Percentiles rank a stretch among this genome's conserved stretches.
Evolutionary conservation across 2,797 vertebrate species (phyloP).

Genomic region (Brachyrhaphis roseni): DNA sequence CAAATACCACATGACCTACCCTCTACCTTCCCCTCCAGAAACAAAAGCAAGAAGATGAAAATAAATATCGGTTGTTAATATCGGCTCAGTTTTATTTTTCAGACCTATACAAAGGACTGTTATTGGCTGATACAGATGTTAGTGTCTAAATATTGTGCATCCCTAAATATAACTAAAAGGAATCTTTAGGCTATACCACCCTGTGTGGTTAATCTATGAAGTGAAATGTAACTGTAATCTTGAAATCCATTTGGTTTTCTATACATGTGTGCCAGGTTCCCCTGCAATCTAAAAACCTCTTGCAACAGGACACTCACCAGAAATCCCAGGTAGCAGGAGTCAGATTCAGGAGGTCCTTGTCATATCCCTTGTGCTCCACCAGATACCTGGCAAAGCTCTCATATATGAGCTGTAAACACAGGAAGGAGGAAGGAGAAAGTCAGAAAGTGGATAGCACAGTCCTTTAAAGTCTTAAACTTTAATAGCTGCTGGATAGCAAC

Average conservation of each 20-base stretch:
- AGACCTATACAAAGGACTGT: too few relatives aligned
- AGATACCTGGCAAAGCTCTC: slow-evolving; percentile 92
- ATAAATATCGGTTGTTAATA: too few relatives aligned
- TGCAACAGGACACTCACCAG: slow-evolving; percentile 83
- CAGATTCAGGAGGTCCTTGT: slow-evolving; percentile 87
- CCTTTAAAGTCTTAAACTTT: too few relatives aligned
- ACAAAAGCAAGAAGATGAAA: too few relatives aligned
- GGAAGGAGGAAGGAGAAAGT: slow-evolving; percentile 16
- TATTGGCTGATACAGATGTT: too few relatives aligned
- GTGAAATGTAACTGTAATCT: background rate
- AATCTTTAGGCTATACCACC: background rate
- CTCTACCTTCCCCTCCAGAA: too few relatives aligned
- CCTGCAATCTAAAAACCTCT: background rate
- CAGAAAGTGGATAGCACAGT: background rate
- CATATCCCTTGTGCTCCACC: slow-evolving; percentile 91
- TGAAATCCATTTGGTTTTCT: background rate
- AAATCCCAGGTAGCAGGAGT: slow-evolving; percentile 91
- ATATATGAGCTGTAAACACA: slow-evolving; percentile 89
- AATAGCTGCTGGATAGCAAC: too few relatives aligned
- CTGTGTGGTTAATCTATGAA: background rate
- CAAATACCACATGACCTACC: too few relatives aligned
- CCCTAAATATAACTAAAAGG: background rate
- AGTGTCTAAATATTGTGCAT: too few relatives aligned
- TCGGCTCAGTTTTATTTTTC: too few relatives aligned
- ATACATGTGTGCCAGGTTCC: background rate